A percentile compares a stretch with the other conserved stretches of the same genome.
These are phyloP conservation scores for Philereme vetulata DNA, from an alignment of 2,888 invertebrate species.

Conservation along the genomic window DNA sequence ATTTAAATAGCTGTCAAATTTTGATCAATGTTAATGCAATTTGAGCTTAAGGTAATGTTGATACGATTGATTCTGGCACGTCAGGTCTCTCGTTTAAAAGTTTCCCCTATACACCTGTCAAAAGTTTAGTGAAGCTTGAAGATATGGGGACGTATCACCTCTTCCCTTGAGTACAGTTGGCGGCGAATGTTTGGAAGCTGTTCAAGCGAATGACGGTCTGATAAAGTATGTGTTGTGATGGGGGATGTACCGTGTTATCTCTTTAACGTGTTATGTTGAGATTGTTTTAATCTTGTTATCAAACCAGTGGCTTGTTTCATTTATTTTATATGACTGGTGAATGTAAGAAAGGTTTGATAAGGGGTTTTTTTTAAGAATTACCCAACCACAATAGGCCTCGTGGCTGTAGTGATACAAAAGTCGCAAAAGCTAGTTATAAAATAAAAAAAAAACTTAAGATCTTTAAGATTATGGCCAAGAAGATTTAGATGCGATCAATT, in stretches of 20 bases:
- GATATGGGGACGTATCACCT: slow-evolving; percentile 58
- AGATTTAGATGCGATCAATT: too few species aligned
- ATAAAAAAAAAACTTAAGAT: too few species aligned
- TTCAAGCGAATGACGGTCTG: slow-evolving; percentile 26
- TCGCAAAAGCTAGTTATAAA: too few species aligned
- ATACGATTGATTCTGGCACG: slow-evolving; percentile 28
- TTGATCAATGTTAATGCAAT: neutral
- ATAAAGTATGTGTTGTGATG: slow-evolving; percentile 29
- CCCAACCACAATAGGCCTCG: too few species aligned
- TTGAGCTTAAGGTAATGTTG: slow-evolving; percentile 2
- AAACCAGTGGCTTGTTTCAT: slow-evolving; percentile 9
- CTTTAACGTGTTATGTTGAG: slow-evolving; percentile 19
- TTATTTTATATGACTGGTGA: slow-evolving; percentile 2
- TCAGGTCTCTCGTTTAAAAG: slow-evolving; percentile 31
- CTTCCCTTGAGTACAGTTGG: slow-evolving; percentile 45
- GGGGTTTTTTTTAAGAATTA: too few species aligned
- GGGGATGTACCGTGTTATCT: slow-evolving; percentile 26
- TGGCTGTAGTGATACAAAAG: too few species aligned
- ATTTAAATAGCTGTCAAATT: slow-evolving; percentile 12
- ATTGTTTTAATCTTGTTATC: slow-evolving; percentile 17
- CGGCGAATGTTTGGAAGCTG: slow-evolving; percentile 31
- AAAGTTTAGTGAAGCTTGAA: slow-evolving; percentile 55
- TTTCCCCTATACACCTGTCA: slow-evolving; percentile 58
- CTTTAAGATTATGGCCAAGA: too few species aligned
- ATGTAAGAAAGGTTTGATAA: too few species aligned